Conservation (phyloP, 35 echinoderm and acorn worm species). For the Chiridota heheva region DNA sequence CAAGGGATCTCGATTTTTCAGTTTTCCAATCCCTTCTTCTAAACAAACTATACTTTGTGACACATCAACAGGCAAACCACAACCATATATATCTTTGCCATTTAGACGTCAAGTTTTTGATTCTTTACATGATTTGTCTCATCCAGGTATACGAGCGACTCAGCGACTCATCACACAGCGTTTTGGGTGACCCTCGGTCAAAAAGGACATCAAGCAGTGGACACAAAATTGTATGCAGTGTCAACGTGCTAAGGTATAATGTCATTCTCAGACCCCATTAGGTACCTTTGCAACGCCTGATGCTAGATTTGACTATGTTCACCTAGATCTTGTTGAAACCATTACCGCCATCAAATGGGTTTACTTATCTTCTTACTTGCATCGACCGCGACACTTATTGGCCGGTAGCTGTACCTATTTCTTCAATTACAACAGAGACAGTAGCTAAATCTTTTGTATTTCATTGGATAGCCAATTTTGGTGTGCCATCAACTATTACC, state of each 20-base stretch:
- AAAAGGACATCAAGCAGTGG: conserved; percentile 47
- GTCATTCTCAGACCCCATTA: conserved; percentile 44
- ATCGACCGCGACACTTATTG: conserved; percentile 59
- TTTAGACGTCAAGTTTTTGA: not conserved
- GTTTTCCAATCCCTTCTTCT: not conserved
- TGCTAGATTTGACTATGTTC: conserved; percentile 55
- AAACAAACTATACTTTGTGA: not conserved
- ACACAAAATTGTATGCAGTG: conserved; percentile 56
- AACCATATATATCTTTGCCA: not conserved
- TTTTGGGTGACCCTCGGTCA: conserved; percentile 48
- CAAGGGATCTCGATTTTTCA: not conserved
- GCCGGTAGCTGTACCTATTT: conserved; percentile 51
- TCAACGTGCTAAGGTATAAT: conserved; percentile 51
- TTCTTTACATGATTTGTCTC: not conserved
- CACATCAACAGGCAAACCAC: not conserved
- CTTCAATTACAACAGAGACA: conserved; percentile 22
- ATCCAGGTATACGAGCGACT: conserved; percentile 44
- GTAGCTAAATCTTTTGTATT: conserved; percentile 44
- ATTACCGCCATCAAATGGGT: conserved; percentile 52
- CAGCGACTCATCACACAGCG: conserved; percentile 40
- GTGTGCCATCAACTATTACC: conserved; percentile 45
- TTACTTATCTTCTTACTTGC: conserved; percentile 51
- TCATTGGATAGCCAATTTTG: conserved; percentile 28
- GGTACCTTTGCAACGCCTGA: conserved; percentile 63
- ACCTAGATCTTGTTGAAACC: conserved; percentile 58